Evolutionary conservation across 2,797 vertebrate genomes (phyloP), one percentile per base, ranked within the genome.

Genomic region (Fistularia commersonii): DNA sequence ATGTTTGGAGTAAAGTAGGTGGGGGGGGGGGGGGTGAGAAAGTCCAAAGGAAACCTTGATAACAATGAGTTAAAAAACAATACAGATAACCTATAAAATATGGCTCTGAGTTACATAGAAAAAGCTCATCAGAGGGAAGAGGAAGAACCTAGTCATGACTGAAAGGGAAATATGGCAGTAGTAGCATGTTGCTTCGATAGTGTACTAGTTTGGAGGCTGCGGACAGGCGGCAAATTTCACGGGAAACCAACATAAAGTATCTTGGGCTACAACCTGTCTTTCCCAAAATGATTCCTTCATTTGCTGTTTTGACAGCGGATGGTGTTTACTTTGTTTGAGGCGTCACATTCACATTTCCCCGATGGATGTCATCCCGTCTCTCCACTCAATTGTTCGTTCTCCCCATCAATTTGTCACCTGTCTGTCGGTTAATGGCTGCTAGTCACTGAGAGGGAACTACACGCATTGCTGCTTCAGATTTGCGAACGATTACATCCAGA

Each of bases 31-130:
- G 31, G 12, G 33, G 6, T 47, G 10, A 15, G 57, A 61, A 63
- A 70, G 68, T 72, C 66, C 69, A 79, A 79, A 77, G 70, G 64
- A 80, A 74, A 74, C 66, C 71, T 81, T 42, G 51, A 77, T 69
- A 87, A 78, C 61, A 76, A 87, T 82, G 82, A 78, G 68, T 73
- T 84, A 79, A 67, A 67, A 88, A 88, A 88, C 76, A 88, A 90
- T 69, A 80, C 77, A 77, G 78, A 71, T 77, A 74, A 84, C 82
- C 83, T 88, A 89, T 73, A 89, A 89, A 90, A 91, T 91, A 92
- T 91, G 90, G 89, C 91, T 91, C 88, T 90, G 87, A 85, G 77
- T 86, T 81, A 88, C 85, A 84, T 88, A 89, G 86, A 88, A 90
- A 88, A 88, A 84, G 83, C 80, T 84, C 57, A 64, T 79, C 74